Evolutionary conservation across 2,888 invertebrate species (phyloP).

Genomic region (Sesamia inferens): DNA sequence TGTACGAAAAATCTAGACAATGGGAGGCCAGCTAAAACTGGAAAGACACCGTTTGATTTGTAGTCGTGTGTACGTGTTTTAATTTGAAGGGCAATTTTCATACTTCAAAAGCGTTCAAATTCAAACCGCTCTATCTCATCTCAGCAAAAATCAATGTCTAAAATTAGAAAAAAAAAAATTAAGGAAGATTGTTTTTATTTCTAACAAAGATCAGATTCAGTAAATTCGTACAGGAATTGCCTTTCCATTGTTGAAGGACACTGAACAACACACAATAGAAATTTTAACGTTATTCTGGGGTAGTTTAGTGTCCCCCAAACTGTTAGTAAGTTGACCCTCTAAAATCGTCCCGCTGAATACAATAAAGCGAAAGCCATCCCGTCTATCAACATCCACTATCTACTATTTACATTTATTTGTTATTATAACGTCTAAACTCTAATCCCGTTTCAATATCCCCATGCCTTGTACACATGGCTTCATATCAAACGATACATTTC

Average conservation of each 20-base stretch:
- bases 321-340: slow-evolving; percentile 14
- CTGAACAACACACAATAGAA: not conserved
- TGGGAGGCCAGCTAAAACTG: too few relatives aligned
- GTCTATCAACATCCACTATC: slow-evolving; percentile 31
- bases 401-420: slow-evolving; percentile 42
- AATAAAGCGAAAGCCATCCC: slow-evolving; percentile 52
- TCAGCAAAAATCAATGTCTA: not conserved
- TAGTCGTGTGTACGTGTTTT: not conserved
- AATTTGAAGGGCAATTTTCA: not conserved
- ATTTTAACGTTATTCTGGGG: not conserved
- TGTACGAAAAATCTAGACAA: too few relatives aligned
- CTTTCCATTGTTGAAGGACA: not conserved
- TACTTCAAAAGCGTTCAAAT: not conserved
- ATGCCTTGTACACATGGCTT: not conserved
- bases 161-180: not conserved
- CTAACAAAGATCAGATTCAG: not conserved
- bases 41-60: too few relatives aligned
- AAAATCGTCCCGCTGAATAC: slow-evolving; percentile 37
- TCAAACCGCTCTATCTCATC: not conserved
- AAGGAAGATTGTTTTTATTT: too few relatives aligned
- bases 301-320: not conserved
- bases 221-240: not conserved
- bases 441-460: slow-evolving; percentile 30
- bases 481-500: not conserved
- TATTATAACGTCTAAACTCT: slow-evolving; percentile 31